phyloP scores from a whole-genome alignment of 2,888 invertebrate genomes.

The Macrostomum cliftonense region DNA sequence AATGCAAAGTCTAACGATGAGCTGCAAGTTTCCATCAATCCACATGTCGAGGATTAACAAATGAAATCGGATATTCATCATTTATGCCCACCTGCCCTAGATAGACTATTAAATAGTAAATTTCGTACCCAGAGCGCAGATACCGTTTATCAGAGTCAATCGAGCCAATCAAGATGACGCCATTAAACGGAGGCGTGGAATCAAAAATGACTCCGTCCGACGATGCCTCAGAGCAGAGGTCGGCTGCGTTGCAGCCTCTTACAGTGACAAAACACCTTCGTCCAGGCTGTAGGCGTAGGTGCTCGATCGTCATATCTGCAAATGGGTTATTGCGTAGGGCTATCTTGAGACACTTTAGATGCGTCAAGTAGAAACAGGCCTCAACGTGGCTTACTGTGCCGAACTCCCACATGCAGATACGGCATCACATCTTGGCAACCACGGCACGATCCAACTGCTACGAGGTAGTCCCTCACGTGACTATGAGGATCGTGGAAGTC shows the following conservation, averaged over 20 bases:
- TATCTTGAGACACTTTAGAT: too few relatives aligned
- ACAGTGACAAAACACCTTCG: slow-evolving; percentile 15
- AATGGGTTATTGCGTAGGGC: too few relatives aligned
- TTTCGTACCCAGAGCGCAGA: too few relatives aligned
- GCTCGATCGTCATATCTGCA: too few relatives aligned
- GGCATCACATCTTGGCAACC: slow-evolving; percentile 15
- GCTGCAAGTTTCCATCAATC: too few relatives aligned
- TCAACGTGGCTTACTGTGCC: too few relatives aligned
- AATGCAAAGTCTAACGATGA: slow-evolving; percentile 14
- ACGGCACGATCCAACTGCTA: slow-evolving; percentile 14
- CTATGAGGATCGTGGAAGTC: slow-evolving; percentile 17
- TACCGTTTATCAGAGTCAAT: not conserved
- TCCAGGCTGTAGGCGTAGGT: slow-evolving; percentile 4
- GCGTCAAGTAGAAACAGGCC: too few relatives aligned
- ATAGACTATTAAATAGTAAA: too few relatives aligned
- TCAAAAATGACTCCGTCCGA: slow-evolving; percentile 20
- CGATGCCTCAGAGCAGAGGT: slow-evolving; percentile 15
- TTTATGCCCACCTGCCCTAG: too few relatives aligned
- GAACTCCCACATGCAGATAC: too few relatives aligned
- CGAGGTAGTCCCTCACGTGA: slow-evolving; percentile 13
- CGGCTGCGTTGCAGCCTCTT: slow-evolving; percentile 18
- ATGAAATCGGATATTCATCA: too few relatives aligned
- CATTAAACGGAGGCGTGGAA: slow-evolving; percentile 16
- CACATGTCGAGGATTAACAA: too few relatives aligned
- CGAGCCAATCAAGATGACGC: slow-evolving; percentile 17